phyloP scores from a whole-genome alignment of 2,113 vertebrate genomes.

The Apistogramma diplotaenia region DNA sequence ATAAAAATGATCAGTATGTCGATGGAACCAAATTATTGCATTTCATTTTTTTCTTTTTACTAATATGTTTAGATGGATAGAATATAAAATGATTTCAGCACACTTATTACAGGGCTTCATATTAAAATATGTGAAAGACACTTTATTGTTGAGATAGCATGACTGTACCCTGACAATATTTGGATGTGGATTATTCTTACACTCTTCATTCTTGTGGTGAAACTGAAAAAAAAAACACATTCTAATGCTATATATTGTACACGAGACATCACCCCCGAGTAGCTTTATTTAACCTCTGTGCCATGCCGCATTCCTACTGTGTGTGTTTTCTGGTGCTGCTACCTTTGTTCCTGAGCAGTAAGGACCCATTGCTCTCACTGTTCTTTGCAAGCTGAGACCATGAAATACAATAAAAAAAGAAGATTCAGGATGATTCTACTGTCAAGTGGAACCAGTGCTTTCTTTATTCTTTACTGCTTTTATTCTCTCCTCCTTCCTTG shows the following conservation, averaged over 20 bases:
- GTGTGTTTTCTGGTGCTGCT: conserved; percentile 52
- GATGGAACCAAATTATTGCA: conserved; percentile 31
- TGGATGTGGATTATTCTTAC: conserved; percentile 37
- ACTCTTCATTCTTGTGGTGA: conserved; percentile 37
- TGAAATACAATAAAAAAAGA: conserved; percentile 44
- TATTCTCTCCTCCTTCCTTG: neutral
- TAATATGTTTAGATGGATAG: neutral
- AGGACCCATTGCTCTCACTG: conserved; percentile 54
- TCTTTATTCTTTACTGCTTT: neutral
- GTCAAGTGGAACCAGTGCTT: neutral
- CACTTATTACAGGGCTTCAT: conserved; percentile 13
- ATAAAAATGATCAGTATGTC: conserved; percentile 16
- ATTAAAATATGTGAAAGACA: conserved; percentile 1
- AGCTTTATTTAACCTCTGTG: conserved; percentile 16
- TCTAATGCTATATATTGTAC: conserved; percentile 12
- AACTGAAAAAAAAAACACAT: conserved; percentile 6
- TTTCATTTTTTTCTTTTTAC: conserved; percentile 8
- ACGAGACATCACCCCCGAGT: conserved; percentile 6
- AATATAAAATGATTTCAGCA: conserved; percentile 6
- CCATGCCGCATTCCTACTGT: conserved; percentile 41
- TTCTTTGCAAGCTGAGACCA: conserved; percentile 59
- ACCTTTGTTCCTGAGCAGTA: conserved; percentile 36
- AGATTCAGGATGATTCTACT: conserved; percentile 28
- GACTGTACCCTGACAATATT: conserved; percentile 21
- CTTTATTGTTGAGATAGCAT: conserved; percentile 8